Evolutionary conservation across 2,113 vertebrate species (phyloP).

Genomic region (Falco punctatus): DNA sequence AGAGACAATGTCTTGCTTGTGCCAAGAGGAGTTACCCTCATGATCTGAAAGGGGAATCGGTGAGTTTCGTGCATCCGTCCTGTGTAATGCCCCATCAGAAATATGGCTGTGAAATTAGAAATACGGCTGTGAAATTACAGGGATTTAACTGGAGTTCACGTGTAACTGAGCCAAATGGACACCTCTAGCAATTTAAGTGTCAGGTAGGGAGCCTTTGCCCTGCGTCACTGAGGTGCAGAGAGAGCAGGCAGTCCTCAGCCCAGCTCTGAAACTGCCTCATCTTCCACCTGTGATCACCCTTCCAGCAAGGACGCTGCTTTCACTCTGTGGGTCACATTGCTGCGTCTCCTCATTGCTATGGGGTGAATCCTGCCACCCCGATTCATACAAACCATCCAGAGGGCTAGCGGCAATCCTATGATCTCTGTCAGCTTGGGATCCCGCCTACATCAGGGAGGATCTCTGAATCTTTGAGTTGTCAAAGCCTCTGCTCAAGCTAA

Average conservation of each 20-base stretch:
- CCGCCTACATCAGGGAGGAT: background rate
- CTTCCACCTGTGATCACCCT: background rate
- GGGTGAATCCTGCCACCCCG: background rate
- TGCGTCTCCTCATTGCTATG: accelerated
- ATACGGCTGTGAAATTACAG: background rate
- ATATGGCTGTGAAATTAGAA: background rate
- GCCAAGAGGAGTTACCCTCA: background rate
- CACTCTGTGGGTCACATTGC: background rate
- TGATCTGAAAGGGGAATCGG: background rate
- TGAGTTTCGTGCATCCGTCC: background rate
- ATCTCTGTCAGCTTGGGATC: background rate
- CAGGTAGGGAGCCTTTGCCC: background rate
- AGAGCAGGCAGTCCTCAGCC: background rate
- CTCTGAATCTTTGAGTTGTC: background rate
- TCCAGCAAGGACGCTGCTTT: background rate
- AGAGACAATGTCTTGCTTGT: background rate
- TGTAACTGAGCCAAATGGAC: background rate
- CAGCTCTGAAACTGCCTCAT: background rate
- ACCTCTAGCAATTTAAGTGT: background rate
- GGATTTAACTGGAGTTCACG: background rate
- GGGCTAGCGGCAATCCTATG: background rate
- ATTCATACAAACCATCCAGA: background rate
- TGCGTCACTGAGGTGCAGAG: background rate
- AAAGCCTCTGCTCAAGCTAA: background rate
- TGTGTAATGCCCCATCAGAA: background rate